phyloP scores from a whole-genome alignment of 2,113 vertebrate species.

The Pongo abelii region DNA sequence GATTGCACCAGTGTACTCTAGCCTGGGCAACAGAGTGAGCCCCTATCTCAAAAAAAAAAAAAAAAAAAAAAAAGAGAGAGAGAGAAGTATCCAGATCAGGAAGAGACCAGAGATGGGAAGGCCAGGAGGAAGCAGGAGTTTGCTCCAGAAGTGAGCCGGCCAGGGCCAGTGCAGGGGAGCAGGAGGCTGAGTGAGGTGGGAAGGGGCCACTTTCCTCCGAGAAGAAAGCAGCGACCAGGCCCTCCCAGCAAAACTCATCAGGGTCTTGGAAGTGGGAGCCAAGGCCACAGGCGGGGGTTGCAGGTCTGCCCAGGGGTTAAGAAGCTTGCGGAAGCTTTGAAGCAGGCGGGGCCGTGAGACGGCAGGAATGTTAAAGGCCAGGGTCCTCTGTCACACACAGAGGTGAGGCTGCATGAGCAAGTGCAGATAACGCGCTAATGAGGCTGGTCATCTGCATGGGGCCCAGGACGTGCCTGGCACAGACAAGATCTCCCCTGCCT shows the following conservation, averaged over 20 bases:
- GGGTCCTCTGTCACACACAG: neutral
- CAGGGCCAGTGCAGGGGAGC: neutral
- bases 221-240: neutral
- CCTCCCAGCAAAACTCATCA: neutral
- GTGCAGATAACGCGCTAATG: fast-evolving
- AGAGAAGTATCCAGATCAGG: neutral
- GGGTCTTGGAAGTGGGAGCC: neutral
- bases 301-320: neutral
- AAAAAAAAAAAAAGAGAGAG: no score
- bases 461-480: neutral
- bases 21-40: no score
- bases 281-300: fast-evolving
- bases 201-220: neutral
- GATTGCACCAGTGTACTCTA: no score
- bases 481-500: neutral
- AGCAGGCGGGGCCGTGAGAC: neutral
- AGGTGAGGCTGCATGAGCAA: neutral
- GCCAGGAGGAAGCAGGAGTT: neutral
- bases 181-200: neutral
- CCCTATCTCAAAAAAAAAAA: no score
- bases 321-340: neutral
- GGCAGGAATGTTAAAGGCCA: neutral
- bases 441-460: neutral
- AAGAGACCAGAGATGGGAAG: neutral
- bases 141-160: neutral